phyloP scores from a whole-genome alignment of 2,113 vertebrate genomes.

The Pelobates fuscus region DNA sequence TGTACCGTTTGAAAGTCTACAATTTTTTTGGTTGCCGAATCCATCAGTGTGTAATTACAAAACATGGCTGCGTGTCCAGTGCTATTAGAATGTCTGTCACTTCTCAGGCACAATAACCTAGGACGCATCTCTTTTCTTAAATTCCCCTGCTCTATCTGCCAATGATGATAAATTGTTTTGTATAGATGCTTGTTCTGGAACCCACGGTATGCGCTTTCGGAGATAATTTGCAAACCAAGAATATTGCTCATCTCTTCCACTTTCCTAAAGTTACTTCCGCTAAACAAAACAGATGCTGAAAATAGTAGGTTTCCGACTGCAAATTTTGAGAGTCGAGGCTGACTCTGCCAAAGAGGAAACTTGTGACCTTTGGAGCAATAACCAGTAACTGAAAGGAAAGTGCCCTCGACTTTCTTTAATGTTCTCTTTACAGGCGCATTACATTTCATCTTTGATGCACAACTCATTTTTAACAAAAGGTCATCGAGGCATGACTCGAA shows the following conservation, averaged over 20 bases:
- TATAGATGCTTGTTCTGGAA: neutral
- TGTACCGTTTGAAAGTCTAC: neutral
- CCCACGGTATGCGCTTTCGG: neutral
- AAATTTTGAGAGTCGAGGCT: neutral
- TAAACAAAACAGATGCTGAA: neutral
- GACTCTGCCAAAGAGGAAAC: neutral
- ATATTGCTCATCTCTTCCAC: neutral
- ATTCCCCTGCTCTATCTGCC: neutral
- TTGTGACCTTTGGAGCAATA: neutral
- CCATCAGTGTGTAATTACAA: neutral
- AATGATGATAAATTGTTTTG: neutral
- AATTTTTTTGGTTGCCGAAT: neutral
- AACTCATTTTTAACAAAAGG: neutral
- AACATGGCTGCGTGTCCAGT: neutral
- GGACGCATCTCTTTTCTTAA: neutral
- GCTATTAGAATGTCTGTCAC: neutral
- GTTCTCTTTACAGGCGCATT: neutral
- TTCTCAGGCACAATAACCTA: neutral
- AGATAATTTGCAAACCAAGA: neutral
- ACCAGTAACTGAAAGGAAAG: neutral
- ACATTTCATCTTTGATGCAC: neutral
- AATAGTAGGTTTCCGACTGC: neutral
- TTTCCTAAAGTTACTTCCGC: neutral
- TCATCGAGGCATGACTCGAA: neutral
- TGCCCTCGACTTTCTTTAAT: neutral